phyloP scores from a whole-genome alignment of 2,888 invertebrate species.

The Nudaria mundana region DNA sequence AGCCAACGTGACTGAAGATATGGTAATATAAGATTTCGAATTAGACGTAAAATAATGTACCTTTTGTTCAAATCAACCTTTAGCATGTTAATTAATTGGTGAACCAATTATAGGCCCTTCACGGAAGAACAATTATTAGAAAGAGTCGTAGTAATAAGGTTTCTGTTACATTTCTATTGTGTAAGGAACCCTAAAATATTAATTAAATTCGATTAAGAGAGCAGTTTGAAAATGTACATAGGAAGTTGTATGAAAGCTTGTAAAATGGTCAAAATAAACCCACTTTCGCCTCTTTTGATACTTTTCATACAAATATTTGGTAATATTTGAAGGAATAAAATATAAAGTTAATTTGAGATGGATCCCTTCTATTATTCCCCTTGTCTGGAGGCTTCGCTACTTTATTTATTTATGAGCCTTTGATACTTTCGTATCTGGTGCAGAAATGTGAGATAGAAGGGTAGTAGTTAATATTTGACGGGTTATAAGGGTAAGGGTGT shows the following conservation, averaged over 20 bases:
- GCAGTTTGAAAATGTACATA: background rate
- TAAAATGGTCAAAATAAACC: background rate
- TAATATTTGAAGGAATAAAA: constrained; percentile 4
- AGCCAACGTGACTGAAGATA: no score
- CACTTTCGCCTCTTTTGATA: background rate
- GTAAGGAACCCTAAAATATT: background rate
- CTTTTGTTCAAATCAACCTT: no score
- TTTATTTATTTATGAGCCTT: constrained; percentile 9
- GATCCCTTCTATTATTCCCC: constrained; percentile 5
- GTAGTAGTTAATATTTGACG: constrained; percentile 8
- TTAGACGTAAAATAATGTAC: no score
- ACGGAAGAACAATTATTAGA: no score
- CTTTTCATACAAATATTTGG: constrained; percentile 1
- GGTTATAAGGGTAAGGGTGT: no score
- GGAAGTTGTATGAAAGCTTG: background rate
- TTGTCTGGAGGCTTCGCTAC: background rate
- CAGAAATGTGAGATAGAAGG: constrained; percentile 5
- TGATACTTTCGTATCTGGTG: constrained; percentile 5
- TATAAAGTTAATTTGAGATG: background rate
- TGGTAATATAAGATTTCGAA: no score
- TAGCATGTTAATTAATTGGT: no score
- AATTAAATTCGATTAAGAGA: background rate
- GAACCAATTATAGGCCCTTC: no score
- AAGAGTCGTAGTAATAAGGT: no score
- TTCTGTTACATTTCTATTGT: background rate